Evolutionary conservation across 1,140 invertebrate species (phyloP), one percentile per base, ranked within the genome.

Genomic region (Drosophila sucinea): DNA sequence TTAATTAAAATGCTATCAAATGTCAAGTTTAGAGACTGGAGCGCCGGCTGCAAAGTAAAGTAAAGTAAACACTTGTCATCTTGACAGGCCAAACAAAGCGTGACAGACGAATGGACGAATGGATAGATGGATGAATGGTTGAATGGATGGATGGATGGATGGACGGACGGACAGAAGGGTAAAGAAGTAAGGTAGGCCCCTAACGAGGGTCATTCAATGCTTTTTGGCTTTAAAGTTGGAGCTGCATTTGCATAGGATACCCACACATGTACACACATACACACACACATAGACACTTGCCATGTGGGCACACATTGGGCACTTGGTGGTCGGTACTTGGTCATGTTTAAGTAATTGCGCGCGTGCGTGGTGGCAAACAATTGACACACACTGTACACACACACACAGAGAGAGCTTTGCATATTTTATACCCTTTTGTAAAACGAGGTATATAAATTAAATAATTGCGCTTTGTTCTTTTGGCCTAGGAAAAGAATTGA

Each of bases 1-100:
- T 90, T 90, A 90, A 90, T 90, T 90, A 90, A 90, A 90, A 82
- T 80, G 80, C 86, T 82, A 90, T 90, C 86, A 90, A 90, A 90
- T 90, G 86, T 90, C 86, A 90, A 90, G 86, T 90, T 90, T 90
- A 90, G 77, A 74, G 60, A 68, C 73, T 66, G 70, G 62, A 79
- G 83, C 83, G 79, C 84, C 79, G 79, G 79, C 76, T 89, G 81
- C 65, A 80, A 51, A 66, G 60, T 54, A 75, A 75, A 80, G 71
- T 69, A 81, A 86, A 85, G 72, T 79, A 90, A 90, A 90, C 86
- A 90, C 86, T 90, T 90, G 86, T 90, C 86, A 90, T 86, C 79
- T 82, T 90, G 86, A 90, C 86, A 90, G 77, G 73, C 77, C 81
- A 85, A 90, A 90, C 85, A 90, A 90, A 90, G 86, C 85, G 81